Conservation (phyloP, 2,888 invertebrate genomes). For the Acheta domesticus region DNA sequence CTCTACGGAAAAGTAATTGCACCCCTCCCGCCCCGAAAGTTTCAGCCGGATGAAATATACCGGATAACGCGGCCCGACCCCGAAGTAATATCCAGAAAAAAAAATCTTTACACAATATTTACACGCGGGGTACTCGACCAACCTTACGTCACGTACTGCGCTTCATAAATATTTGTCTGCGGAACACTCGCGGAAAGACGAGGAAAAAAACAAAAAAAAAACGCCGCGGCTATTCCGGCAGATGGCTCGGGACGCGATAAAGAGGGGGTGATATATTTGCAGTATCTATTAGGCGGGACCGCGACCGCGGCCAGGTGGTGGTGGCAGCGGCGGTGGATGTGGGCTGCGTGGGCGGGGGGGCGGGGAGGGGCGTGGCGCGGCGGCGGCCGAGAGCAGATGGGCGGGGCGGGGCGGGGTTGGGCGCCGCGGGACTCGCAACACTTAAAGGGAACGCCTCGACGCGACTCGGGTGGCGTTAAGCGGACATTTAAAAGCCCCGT, state of each 20-base stretch:
- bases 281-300: too few relatives aligned
- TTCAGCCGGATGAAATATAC: too few relatives aligned
- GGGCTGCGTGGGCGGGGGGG: not conserved
- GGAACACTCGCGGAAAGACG: not conserved
- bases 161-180: conserved; percentile 9
- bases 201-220: too few relatives aligned
- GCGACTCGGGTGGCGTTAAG: not conserved
- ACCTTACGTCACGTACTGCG: not conserved
- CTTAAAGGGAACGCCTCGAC: conserved; percentile 9
- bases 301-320: too few relatives aligned
- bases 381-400: not conserved
- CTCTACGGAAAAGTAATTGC: too few relatives aligned
- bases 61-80: too few relatives aligned
- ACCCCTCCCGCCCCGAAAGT: too few relatives aligned
- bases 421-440: not conserved
- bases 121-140: too few relatives aligned
- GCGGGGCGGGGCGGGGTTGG: not conserved
- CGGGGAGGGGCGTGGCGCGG: not conserved
- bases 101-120: too few relatives aligned
- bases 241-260: not conserved
- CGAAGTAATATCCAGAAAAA: too few relatives aligned
- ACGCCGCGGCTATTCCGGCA: not conserved
- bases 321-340: too few relatives aligned
- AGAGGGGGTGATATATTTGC: not conserved
- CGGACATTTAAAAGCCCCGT: not conserved